These are phyloP conservation scores for Bucorvus abyssinicus DNA, from an alignment of 2,797 vertebrate genomes.

Conservation along the genomic window DNA sequence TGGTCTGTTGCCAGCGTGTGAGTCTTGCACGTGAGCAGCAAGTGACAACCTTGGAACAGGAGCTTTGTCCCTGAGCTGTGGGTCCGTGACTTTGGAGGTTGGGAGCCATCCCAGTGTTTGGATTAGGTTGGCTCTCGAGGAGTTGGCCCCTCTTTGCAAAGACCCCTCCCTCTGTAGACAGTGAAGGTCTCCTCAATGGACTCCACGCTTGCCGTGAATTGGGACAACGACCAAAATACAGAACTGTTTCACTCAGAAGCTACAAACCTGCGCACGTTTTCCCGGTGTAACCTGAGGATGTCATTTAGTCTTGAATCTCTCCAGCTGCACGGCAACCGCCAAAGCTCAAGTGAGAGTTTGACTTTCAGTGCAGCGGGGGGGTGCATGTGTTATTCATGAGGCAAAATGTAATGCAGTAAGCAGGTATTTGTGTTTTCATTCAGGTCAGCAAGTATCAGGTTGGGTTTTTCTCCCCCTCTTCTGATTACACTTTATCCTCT, in stretches of 20 bases:
- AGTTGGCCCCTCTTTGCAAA: neutral
- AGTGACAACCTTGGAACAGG: neutral
- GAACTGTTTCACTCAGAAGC: neutral
- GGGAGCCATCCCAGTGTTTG: neutral
- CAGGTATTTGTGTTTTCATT: slow-evolving; percentile 11
- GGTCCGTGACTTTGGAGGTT: neutral
- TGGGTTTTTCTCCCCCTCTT: neutral
- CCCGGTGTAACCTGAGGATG: slow-evolving; percentile 20
- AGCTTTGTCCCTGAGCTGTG: neutral
- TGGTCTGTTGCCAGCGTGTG: fast-evolving
- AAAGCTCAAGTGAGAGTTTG: slow-evolving; percentile 12
- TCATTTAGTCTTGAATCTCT: slow-evolving; percentile 19
- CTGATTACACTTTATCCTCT: slow-evolving; percentile 5
- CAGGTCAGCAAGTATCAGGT: neutral
- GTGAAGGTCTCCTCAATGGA: no score
- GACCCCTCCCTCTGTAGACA: neutral
- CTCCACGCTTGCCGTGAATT: fast-evolving
- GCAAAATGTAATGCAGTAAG: neutral
- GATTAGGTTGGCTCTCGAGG: neutral
- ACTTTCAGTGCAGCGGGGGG: neutral
- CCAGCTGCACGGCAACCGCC: neutral
- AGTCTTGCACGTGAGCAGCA: neutral
- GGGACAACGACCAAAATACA: neutral
- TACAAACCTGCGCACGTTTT: neutral
- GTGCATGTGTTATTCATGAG: slow-evolving; percentile 63